Base-by-base conservation (phyloP, 2,113 vertebrate genomes). In the Microcebus ravelobensis region DNA sequence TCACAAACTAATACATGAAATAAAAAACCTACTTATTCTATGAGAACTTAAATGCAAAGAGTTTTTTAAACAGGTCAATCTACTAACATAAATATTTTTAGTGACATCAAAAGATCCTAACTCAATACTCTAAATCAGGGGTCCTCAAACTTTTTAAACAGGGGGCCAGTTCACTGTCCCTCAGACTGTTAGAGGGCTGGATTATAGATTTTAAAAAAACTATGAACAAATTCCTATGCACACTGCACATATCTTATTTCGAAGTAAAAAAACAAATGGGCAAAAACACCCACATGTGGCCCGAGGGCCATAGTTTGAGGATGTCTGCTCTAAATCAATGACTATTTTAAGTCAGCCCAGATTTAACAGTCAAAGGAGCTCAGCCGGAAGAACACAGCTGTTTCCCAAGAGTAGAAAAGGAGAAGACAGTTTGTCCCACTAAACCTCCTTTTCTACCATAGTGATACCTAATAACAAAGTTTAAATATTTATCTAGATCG, bases 41-140 rank as follows among this genome's bases (percentile, higher is more conserved):
- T 18, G 10, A 89, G 48, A 85, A 63, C 21, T 45, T 85, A 91
- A 89, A 59, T 34, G 31, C 12, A 85, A 88, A 88, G 18, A 52
- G 42, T n/a, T 92, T 59, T 65, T 85, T 21, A 79, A 92, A 84
- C n/a, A 93, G 31, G 74, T 87, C n/a, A 89, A 52, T 73, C 31
- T 50, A 7, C 36, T 81, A 92, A 87, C 10, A 50, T 67, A 84
- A 92, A 23, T 95, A 90, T 48, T 80, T 80, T 61, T 34, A 96
- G 39, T 45, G 9, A 91, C 5, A 42, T 4, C 39, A 82, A 93
- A 88, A 91, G 59, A 81, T 77, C 39, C 57, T 67, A 94, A 48
- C 27, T 88, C 84, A 55, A 31, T 39, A 65, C 27, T 59, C 77
- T 29, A 52, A 77, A 45, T 96, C 29, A 90, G 45, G 8, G 45